These are phyloP conservation scores for Nyctibius bracteatus DNA, from an alignment of 2,113 vertebrate species.

Conservation along the genomic window DNA sequence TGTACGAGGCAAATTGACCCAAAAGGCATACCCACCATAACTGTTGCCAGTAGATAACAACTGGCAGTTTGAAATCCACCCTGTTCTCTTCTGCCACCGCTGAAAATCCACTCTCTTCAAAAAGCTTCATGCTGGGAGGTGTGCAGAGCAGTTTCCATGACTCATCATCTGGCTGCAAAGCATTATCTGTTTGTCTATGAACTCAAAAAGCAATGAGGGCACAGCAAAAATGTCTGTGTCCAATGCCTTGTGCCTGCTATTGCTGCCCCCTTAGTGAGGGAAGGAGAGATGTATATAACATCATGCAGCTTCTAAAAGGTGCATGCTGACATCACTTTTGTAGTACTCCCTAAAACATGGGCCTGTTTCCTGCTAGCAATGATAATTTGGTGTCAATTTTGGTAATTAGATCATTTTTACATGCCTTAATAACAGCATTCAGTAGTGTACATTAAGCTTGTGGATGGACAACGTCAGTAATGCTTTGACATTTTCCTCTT, in stretches of 20 bases:
- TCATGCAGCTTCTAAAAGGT: background rate
- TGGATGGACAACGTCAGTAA: background rate
- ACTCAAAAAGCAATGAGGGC: background rate
- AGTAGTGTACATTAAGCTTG: background rate
- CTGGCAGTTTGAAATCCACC: background rate
- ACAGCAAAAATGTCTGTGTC: rapidly evolving
- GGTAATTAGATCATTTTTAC: constrained; percentile 18
- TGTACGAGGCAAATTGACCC: background rate
- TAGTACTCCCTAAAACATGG: background rate
- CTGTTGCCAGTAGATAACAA: background rate
- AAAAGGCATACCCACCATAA: background rate
- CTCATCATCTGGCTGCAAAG: background rate
- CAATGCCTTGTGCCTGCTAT: background rate
- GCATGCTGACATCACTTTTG: background rate
- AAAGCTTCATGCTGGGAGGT: background rate
- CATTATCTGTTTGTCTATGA: background rate
- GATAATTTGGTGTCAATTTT: background rate
- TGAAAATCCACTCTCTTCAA: background rate
- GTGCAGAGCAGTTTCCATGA: background rate
- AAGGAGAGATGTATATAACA: background rate
- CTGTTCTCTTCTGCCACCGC: background rate
- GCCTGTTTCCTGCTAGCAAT: background rate
- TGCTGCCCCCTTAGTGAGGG: background rate
- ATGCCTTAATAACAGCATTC: background rate
- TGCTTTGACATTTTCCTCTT: constrained; percentile 2